These are phyloP conservation scores for Marasmarcha lunaedactyla DNA, from an alignment of 2,888 invertebrate species.

Conservation along the genomic window DNA sequence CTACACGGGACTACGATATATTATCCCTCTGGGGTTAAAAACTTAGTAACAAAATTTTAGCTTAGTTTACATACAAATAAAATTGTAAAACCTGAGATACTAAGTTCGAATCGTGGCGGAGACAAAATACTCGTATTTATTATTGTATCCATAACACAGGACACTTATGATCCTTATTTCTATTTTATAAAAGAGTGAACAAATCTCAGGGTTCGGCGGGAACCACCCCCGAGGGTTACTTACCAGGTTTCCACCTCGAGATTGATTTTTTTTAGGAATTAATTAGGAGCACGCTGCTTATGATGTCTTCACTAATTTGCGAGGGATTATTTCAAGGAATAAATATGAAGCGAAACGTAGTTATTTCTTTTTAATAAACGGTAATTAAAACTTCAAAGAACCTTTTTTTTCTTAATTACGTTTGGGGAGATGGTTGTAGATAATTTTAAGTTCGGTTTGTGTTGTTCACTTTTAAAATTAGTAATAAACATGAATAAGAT, in stretches of 20 bases:
- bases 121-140: too few species aligned
- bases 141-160: too few species aligned
- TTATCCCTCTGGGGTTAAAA: too few species aligned
- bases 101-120: too few species aligned
- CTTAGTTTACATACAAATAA: too few species aligned
- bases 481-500: not conserved
- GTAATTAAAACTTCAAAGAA: not conserved
- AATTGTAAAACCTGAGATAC: too few species aligned
- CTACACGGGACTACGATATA: too few species aligned
- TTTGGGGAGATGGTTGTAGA: not conserved
- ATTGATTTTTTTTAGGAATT: conserved; percentile 44
- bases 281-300: conserved; percentile 38
- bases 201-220: too few species aligned
- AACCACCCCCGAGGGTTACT: too few species aligned
- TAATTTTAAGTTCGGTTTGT: not conserved
- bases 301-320: conserved; percentile 31
- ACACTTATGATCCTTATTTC: too few species aligned
- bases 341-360: conserved; percentile 10
- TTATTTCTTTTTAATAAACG: conserved; percentile 5
- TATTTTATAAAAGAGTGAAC: too few species aligned
- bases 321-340: conserved; percentile 18
- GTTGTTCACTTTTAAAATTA: not conserved
- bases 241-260: conserved; percentile 35
- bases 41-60: too few species aligned
- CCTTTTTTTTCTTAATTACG: not conserved